Evolutionary conservation across 2,888 invertebrate species (phyloP).

Genomic region (Sphaeridia pumilis): DNA sequence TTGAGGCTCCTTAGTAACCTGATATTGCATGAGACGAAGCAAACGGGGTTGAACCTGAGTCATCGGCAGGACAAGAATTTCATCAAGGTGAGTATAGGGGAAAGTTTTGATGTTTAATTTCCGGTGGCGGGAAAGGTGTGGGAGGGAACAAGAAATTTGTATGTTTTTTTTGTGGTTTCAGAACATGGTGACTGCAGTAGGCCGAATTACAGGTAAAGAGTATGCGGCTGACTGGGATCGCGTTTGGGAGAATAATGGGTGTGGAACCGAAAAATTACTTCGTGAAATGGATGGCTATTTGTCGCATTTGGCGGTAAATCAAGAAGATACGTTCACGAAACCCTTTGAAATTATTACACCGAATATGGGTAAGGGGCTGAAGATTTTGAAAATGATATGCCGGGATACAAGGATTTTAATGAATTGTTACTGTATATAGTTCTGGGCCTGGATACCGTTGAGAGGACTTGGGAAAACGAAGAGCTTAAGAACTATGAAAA

Average conservation of each 20-base stretch:
- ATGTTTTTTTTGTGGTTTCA: constrained; percentile 42
- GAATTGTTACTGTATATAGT: constrained; percentile 44
- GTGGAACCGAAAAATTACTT: constrained; percentile 60
- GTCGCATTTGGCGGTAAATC: constrained; percentile 65
- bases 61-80: constrained; percentile 93
- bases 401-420: no score
- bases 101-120: no score
- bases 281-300: constrained; percentile 69
- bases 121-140: no score
- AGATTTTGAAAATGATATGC: no score
- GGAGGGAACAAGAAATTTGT: no score
- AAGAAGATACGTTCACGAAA: constrained; percentile 82
- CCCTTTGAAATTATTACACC: constrained; percentile 83
- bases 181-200: constrained; percentile 68
- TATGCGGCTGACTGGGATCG: constrained; percentile 64
- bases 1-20: constrained; percentile 67
- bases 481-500: constrained; percentile 55
- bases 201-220: constrained; percentile 57
- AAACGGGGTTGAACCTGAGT: constrained; percentile 76
- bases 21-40: constrained; percentile 65
- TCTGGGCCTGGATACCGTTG: constrained; percentile 74
- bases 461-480: constrained; percentile 57
- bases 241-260: constrained; percentile 55
- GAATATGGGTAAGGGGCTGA: constrained; percentile 14
- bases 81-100: constrained; percentile 48